Percentiles rank a stretch among this genome's conserved stretches.
phyloP scores from a whole-genome alignment of 1,140 invertebrate species.

The Drosophila lowei region DNA sequence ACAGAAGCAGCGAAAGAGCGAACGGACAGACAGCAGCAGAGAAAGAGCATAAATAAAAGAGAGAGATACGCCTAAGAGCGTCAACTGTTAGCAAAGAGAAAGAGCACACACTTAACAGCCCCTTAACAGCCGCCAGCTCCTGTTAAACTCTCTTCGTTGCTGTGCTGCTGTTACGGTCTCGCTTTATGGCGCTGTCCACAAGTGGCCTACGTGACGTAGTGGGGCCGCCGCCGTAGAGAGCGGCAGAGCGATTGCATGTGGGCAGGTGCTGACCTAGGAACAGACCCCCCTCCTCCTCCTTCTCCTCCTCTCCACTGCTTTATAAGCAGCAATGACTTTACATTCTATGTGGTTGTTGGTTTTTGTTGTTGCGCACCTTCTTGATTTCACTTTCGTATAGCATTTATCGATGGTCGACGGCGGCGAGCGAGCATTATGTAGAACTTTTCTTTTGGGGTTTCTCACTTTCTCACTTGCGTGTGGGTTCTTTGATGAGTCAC shows the following conservation, averaged over 20 bases:
- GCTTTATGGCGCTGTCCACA: slow-evolving; percentile 30
- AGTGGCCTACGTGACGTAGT: slow-evolving; percentile 48
- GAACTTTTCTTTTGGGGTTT: not conserved
- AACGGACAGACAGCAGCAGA: not conserved
- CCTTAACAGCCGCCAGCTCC: not conserved
- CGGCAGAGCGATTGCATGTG: not conserved
- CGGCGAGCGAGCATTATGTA: not conserved
- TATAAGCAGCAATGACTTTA: slow-evolving; percentile 29
- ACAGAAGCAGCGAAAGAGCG: not conserved
- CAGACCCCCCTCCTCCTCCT: not conserved
- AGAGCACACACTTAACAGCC: slow-evolving; percentile 2
- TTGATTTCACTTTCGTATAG: slow-evolving; percentile 36
- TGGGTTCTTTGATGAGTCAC: too few species aligned
- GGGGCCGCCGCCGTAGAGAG: not conserved
- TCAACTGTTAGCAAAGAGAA: not conserved
- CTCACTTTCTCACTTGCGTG: not conserved
- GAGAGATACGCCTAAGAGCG: not conserved
- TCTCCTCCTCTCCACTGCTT: too few species aligned
- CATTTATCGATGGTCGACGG: slow-evolving; percentile 35
- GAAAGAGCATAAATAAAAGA: not conserved
- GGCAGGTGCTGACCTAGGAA: slow-evolving; percentile 45
- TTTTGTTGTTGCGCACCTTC: slow-evolving; percentile 10
- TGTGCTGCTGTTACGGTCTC: slow-evolving; percentile 9
- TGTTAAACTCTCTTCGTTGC: slow-evolving; percentile 15
- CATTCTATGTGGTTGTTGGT: slow-evolving; percentile 14